A percentile compares a stretch with the other conserved stretches of the same genome.
These are phyloP conservation scores for Cyrtodaria siliqua DNA, from an alignment of 2,888 invertebrate genomes.

Conservation along the genomic window DNA sequence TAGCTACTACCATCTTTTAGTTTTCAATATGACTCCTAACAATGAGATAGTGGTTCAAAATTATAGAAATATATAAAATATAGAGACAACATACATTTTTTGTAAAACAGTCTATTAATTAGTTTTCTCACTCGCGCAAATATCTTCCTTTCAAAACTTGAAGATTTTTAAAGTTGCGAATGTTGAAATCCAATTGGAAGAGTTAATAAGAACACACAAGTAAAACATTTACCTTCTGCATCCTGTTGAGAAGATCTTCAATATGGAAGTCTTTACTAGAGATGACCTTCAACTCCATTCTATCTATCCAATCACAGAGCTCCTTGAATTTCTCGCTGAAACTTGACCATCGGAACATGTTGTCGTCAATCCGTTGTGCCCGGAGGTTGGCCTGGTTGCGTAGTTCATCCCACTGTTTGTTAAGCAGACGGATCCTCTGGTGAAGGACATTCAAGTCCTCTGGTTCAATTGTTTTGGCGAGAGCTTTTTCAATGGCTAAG, in stretches of 20 bases:
- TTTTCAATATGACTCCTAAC: too few relatives aligned
- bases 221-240: constrained; percentile 80
- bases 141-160: too few relatives aligned
- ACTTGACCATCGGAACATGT: constrained; percentile 77
- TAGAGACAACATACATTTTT: too few relatives aligned
- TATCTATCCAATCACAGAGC: constrained; percentile 78
- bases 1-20: too few relatives aligned
- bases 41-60: too few relatives aligned
- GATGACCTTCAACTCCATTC: constrained; percentile 79
- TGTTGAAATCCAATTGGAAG: too few relatives aligned
- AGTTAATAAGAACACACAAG: too few relatives aligned
- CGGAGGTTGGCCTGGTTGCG: constrained; percentile 76
- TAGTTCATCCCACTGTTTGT: constrained; percentile 85
- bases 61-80: too few relatives aligned
- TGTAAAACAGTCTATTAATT: too few relatives aligned
- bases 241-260: constrained; percentile 81
- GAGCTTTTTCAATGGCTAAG: constrained; percentile 71
- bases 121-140: too few relatives aligned
- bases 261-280: constrained; percentile 80
- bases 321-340: constrained; percentile 75
- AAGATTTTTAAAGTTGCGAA: too few relatives aligned
- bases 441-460: constrained; percentile 82
- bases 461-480: constrained; percentile 75
- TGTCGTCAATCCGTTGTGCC: constrained; percentile 75
- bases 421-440: constrained; percentile 81